Base-by-base conservation (phyloP, 2,888 invertebrate genomes). In the Lacanobia wlatinum region DNA sequence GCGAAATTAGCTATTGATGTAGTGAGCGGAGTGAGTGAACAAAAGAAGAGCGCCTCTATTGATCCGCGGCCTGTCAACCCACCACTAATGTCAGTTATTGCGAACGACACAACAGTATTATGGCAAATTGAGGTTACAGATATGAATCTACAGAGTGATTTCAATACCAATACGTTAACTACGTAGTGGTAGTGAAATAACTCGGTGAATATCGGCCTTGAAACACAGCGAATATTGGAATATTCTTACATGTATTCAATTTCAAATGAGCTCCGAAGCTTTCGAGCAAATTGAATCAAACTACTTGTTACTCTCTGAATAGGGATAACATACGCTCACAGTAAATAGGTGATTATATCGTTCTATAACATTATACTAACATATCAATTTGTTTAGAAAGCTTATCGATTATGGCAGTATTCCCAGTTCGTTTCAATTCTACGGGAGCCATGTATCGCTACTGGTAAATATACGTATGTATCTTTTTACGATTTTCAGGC, bases 1-100 rank as follows among this genome's bases (percentile, higher is more conserved):
- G 62, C 59, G 63, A 71, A 76, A 83, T 80, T 80, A 80, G 65
- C 70, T 75, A 72, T 83, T 76, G 78, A 81, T 72, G 76, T 66
- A 76, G 66, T 68, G 71, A 82, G 62, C 40, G 63, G 52, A 67
- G 55, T 38, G 73, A 65, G 46, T 78, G 73, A 66, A 73, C 78
- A 80, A 82, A 77, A 77, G 78, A 65, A 59, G 68, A 78, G 63
- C 53, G 60, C 56, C 72, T 64, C 77, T 77, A 82, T 77, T 80
- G 78, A 79, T 81, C 67, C 53, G 48, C 58, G 63, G 34, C 65
- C 52, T n/a, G 46, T 34, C 48, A 66, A 50, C 21, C 28, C 48
- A 56, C 62, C 68, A 52, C 68, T 81, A 55, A 55, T 61, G 66
- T 59, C 77, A 67, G 76, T 60, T 76, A 76, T 67, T 76, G 81